These are phyloP conservation scores for Ophthalmolycus amberensis DNA, from an alignment of 2,113 vertebrate species.

Conservation along the genomic window DNA sequence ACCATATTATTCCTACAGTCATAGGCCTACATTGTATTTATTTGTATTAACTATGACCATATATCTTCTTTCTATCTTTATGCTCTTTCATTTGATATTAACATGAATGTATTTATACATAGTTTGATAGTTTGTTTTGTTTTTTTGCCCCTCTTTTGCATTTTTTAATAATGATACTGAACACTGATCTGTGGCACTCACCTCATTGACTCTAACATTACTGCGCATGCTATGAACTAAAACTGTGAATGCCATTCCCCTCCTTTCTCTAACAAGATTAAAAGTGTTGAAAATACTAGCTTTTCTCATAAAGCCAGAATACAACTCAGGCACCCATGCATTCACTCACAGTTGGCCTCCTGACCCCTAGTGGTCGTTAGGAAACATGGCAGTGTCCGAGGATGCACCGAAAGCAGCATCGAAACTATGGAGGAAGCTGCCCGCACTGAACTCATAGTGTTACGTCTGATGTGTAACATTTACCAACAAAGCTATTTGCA, in stretches of 20 bases:
- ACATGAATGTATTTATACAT: background rate
- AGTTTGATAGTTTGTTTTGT: background rate
- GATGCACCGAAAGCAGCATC: background rate
- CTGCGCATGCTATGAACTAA: background rate
- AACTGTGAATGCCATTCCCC: background rate
- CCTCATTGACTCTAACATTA: background rate
- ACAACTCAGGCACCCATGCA: background rate
- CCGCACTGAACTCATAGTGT: too few relatives aligned
- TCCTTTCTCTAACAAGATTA: background rate
- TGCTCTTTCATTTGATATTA: background rate
- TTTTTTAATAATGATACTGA: background rate
- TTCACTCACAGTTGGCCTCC: background rate
- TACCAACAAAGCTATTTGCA: background rate
- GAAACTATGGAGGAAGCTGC: background rate
- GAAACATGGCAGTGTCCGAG: background rate
- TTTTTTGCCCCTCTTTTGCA: background rate
- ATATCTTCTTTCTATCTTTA: background rate
- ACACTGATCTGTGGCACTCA: background rate
- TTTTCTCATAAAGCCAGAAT: background rate
- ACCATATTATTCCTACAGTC: background rate
- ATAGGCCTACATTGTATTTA: background rate
- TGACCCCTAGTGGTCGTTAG: slow-evolving; percentile 28
- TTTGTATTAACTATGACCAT: background rate
- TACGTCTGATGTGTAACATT: background rate
- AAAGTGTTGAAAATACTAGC: background rate